Conservation (phyloP, 2,113 vertebrate species). For the Xyliphius kryptos region DNA sequence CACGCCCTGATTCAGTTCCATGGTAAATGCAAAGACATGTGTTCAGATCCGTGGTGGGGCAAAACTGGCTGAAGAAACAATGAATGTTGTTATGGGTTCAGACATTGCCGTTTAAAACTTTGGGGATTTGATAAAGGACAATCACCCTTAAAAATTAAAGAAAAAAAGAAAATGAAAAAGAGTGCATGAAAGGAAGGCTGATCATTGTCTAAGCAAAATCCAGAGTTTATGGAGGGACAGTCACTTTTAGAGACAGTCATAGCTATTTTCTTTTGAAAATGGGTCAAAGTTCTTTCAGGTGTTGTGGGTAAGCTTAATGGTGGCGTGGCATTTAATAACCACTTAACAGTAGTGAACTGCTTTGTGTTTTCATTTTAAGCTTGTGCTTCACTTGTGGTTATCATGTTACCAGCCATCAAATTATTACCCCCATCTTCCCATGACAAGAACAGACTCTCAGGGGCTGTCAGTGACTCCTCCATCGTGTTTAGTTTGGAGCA, state of each 20-base stretch:
- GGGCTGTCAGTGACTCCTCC: conserved; percentile 41
- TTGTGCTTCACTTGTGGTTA: conserved; percentile 38
- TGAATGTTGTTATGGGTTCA: conserved; percentile 42
- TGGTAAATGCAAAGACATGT: conserved; percentile 55
- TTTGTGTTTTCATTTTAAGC: conserved; percentile 42
- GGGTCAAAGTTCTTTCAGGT: conserved; percentile 48
- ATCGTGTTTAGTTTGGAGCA: conserved; percentile 44
- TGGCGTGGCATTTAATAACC: conserved; percentile 23
- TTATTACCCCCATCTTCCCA: conserved; percentile 51
- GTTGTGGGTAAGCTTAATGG: conserved; percentile 17
- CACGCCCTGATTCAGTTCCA: conserved; percentile 60
- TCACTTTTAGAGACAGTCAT: conserved; percentile 21
- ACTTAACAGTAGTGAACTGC: conserved; percentile 32
- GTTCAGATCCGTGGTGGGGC: conserved; percentile 48
- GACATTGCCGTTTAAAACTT: conserved; percentile 49
- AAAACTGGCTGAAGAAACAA: conserved; percentile 45
- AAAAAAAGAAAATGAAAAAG: not conserved
- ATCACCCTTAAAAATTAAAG: conserved; percentile 50
- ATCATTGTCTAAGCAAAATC: not conserved
- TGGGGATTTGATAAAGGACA: conserved; percentile 46
- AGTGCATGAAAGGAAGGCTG: not conserved
- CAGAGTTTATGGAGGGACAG: conserved; percentile 4
- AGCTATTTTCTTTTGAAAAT: not conserved
- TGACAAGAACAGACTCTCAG: conserved; percentile 44
- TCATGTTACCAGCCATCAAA: conserved; percentile 46